Evolutionary conservation across 2,888 invertebrate species (phyloP).

Genomic region (Cantharis flavilabris): DNA sequence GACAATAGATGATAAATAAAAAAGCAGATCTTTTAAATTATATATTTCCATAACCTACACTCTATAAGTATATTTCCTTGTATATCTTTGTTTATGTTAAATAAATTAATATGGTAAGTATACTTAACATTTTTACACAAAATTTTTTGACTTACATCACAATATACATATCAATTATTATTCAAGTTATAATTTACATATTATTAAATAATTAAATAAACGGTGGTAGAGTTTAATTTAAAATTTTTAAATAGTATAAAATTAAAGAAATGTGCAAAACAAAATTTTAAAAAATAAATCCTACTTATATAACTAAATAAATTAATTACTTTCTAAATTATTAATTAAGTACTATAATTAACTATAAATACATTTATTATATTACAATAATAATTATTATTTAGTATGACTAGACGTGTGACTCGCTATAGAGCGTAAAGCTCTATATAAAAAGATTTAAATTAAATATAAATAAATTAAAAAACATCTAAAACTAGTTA

Average conservation of each 20-base stretch:
- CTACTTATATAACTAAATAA: background rate
- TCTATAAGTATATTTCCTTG: background rate
- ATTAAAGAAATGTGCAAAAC: background rate
- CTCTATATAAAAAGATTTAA: slow-evolving; percentile 24
- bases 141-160: background rate
- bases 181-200: background rate
- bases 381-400: slow-evolving; percentile 9
- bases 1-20: too few relatives aligned
- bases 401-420: slow-evolving; percentile 31
- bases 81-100: background rate
- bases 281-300: background rate
- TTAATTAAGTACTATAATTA: slow-evolving; percentile 9
- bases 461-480: slow-evolving; percentile 30
- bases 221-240: background rate
- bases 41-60: background rate
- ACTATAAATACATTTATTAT: slow-evolving; percentile 6
- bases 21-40: background rate
- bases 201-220: background rate
- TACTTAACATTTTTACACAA: background rate
- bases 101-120: background rate
- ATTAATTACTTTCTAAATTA: background rate
- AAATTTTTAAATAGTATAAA: background rate
- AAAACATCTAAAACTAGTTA: slow-evolving; percentile 34
- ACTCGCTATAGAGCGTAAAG: slow-evolving; percentile 27
- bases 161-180: background rate